Base-by-base conservation (phyloP, 2,888 invertebrate species). In the Dicranocentrus wangi region DNA sequence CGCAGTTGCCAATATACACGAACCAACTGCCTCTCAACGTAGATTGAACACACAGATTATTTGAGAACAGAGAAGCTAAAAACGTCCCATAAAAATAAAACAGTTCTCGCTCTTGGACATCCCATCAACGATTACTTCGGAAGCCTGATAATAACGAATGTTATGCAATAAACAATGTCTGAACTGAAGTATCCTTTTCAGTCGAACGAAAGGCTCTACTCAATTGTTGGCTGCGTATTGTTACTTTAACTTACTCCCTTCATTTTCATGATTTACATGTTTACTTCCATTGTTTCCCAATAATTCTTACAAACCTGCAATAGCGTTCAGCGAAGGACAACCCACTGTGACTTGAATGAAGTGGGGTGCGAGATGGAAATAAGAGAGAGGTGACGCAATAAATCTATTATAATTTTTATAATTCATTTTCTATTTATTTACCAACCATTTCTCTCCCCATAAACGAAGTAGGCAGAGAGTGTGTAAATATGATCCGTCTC, bases 341-440 rank as follows among this genome's bases (percentile, higher is more conserved):
- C 75, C 58, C 58, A 55, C 65, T 43, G 51, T 63, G 53, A 73
- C 47, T 61, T 25, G 71, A 60, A 28, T 75, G 43, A 75, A 75
- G 58, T 60, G 61, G 51, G 51, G 60, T 28, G 60, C 3, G 32
- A 61, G 28, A 61, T 47, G 61, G 76, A 69, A 68, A 60, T 32
- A 5, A 10, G 68, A 66, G 66, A 27, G 25, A 76, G 47, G 68
- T 66, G 47, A 66, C 47, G 66, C 68, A 76, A 76, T 76, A 76
- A 76, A 76, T 76, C 76, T 76, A 32, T 60, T 76, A 42, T 43
- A 43, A 43, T 60, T 76, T 75, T 68, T 51, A 55, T 66, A 69
- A 76, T 69, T 76, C 68, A 47, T 61, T 53, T 32, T 68, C 39
- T 69, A 66, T 69, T 76, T 76, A 76, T 76, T 76, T 76, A 76